Evolutionary conservation across 2,797 vertebrate species (phyloP).

Genomic region (Anas acuta): DNA sequence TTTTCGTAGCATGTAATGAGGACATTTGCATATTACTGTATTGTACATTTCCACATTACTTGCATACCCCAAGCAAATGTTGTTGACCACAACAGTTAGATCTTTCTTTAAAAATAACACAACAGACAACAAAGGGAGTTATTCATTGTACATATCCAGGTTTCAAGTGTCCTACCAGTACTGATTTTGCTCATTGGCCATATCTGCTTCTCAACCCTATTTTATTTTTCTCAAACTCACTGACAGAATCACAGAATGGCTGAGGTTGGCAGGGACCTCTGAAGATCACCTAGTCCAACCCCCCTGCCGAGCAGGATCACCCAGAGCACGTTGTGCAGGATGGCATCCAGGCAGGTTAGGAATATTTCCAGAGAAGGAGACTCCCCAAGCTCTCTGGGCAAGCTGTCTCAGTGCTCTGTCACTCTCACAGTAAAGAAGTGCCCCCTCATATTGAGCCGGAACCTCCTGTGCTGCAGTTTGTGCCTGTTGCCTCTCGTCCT

Average conservation of each 20-base stretch:
- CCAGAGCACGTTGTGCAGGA: too few relatives aligned
- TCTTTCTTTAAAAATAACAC: neutral
- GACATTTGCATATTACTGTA: neutral
- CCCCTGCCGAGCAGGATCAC: too few relatives aligned
- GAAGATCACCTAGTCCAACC: too few relatives aligned
- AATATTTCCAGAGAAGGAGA: too few relatives aligned
- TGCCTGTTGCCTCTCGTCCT: too few relatives aligned
- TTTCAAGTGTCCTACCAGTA: neutral
- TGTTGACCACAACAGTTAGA: neutral
- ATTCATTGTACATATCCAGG: neutral
- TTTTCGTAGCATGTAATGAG: neutral
- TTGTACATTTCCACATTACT: neutral
- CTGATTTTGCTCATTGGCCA: neutral
- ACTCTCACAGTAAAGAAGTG: too few relatives aligned
- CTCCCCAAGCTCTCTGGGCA: too few relatives aligned
- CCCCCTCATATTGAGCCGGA: too few relatives aligned
- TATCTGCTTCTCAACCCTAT: fast-evolving
- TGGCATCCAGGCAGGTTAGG: too few relatives aligned
- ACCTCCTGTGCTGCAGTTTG: too few relatives aligned
- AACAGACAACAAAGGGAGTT: neutral
- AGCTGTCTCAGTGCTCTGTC: too few relatives aligned
- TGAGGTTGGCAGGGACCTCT: too few relatives aligned
- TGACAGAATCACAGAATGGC: neutral
- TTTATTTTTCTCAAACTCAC: neutral
- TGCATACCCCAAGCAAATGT: neutral